phyloP scores from a whole-genome alignment of 2,113 vertebrate genomes.

The Acanthochromis polyacanthus region DNA sequence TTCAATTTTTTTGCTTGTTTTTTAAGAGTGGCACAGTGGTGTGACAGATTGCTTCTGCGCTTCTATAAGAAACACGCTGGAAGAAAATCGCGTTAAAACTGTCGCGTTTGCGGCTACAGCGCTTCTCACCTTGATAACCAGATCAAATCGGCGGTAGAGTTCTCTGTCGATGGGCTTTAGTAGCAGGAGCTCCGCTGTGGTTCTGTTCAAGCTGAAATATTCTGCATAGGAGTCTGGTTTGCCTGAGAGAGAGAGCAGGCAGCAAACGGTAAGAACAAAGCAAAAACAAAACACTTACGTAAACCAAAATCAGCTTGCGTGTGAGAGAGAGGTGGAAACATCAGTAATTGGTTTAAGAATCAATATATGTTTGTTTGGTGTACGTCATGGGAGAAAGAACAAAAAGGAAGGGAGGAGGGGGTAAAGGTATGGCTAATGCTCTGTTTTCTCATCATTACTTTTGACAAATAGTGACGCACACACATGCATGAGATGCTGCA shows the following conservation, averaged over 20 bases:
- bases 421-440: conserved; percentile 41
- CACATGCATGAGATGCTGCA: conserved; percentile 40
- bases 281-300: neutral
- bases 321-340: conserved; percentile 1
- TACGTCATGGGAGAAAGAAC: conserved; percentile 12
- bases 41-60: neutral
- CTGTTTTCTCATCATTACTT: conserved; percentile 64
- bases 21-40: neutral
- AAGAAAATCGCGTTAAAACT: conserved; percentile 19
- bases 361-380: conserved; percentile 47
- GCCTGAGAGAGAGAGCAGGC: conserved; percentile 80
- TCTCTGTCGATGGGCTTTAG: conserved; percentile 93
- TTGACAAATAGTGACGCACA: conserved; percentile 50
- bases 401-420: neutral
- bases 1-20: too few relatives aligned
- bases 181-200: conserved; percentile 91
- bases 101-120: neutral
- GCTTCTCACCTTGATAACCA: conserved; percentile 97
- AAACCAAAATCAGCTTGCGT: neutral
- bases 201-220: conserved; percentile 93
- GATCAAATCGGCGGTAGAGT: conserved; percentile 93
- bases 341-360: conserved; percentile 60
- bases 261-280: conserved; percentile 14
- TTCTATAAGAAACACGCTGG: neutral
- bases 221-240: conserved; percentile 91